Base-by-base conservation (phyloP, 1,140 invertebrate species). In the Drosophila busckii region DNA sequence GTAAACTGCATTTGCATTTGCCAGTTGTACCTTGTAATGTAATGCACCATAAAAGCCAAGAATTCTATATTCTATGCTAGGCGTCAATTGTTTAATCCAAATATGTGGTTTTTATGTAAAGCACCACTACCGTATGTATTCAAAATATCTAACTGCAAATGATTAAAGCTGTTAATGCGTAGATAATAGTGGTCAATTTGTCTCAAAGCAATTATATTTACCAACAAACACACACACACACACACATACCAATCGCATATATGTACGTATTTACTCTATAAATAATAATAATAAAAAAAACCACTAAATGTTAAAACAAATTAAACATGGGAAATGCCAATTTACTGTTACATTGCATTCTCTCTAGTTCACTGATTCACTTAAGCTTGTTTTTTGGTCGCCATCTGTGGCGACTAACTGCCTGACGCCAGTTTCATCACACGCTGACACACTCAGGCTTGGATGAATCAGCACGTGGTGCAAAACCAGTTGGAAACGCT, bases 21-120 rank as follows among this genome's bases (percentile, higher is more conserved):
- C n/a, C 58, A 56, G 59, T 49, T 80, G 71, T 80, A 78, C 71
- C 73, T 71, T n/a, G n/a, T n/a, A n/a, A n/a, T n/a, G n/a, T n/a
- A n/a, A n/a, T n/a, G n/a, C n/a, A n/a, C n/a, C n/a, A 8, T 20
- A 25, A 53, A 35, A 38, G n/a, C 48, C 22, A 48, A 40, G 9
- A 62, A 46, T 55, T 28, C 42, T 45, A 49, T 60, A 59, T 44
- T 22, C 12, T 15, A 6, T 22, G 48, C 55, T 54, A 38, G 31
- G 41, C 61, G 71, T 80, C 71, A 80, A 76, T 76, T 76, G 71
- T 70, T 78, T 48, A 76, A 76, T 29, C 38, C 44, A 50, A 64
- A 41, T 65, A 17, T n/a, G n/a, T n/a, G 28, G 20, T 44, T 53
- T 26, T 34, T 49, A 41, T 40, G 26, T 64, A 67, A n/a, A 60